Percentiles rank a stretch among this genome's conserved stretches.
Conservation (phyloP, 2,888 invertebrate species). For the Carterocephalus palaemon region DNA sequence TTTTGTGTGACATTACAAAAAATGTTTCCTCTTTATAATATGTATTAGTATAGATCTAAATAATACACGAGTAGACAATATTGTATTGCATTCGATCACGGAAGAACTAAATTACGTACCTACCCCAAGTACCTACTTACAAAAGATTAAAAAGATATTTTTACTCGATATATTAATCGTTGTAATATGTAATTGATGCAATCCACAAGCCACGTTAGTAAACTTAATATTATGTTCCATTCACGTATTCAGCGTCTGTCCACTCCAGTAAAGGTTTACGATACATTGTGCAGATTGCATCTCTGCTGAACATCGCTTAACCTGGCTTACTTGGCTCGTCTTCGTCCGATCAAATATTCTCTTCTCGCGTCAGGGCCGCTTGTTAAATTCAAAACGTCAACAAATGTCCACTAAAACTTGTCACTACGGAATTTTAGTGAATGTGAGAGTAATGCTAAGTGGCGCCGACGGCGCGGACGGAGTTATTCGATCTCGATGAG, state of each 20-base stretch:
- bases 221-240: slow-evolving; percentile 21
- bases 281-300: slow-evolving; percentile 19
- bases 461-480: slow-evolving; percentile 22
- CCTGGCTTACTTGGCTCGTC: not conserved
- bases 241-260: slow-evolving; percentile 13
- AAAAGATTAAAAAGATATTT: too few species aligned
- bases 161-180: too few species aligned
- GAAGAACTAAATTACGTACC: too few species aligned
- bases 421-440: slow-evolving; percentile 48
- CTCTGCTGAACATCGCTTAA: too few species aligned
- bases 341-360: slow-evolving; percentile 29
- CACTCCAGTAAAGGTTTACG: slow-evolving; percentile 25
- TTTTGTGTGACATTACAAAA: too few species aligned
- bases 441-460: slow-evolving; percentile 45
- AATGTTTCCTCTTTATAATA: too few species aligned
- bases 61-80: too few species aligned
- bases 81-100: too few species aligned
- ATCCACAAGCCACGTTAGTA: slow-evolving; percentile 18
- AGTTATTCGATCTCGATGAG: slow-evolving; percentile 24
- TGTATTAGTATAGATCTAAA: too few species aligned
- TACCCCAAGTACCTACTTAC: too few species aligned
- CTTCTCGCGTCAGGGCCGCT: slow-evolving; percentile 32
- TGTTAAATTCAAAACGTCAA: slow-evolving; percentile 39
- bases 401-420: slow-evolving; percentile 45
- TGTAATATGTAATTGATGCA: too few species aligned